Percentiles rank a stretch among this genome's conserved stretches.
Evolutionary conservation across 2,888 invertebrate species (phyloP).

Genomic region (Andrena hattorfiana): DNA sequence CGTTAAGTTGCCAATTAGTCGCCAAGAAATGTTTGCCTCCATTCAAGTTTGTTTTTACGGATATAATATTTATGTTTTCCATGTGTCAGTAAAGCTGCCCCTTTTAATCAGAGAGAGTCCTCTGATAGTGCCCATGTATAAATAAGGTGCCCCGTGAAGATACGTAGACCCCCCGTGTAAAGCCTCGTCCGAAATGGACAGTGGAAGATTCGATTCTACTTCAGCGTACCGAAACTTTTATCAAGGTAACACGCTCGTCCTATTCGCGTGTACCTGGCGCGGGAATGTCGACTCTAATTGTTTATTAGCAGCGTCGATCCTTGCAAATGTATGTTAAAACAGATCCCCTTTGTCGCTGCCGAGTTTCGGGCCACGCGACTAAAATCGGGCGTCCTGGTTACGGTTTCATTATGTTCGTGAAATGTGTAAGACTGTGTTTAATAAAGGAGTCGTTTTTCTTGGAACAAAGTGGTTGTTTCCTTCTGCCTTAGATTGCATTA

Average conservation of each 20-base stretch:
- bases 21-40: constrained; percentile 34
- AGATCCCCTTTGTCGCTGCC: constrained; percentile 15
- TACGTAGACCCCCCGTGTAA: neutral
- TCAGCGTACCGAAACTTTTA: constrained; percentile 2
- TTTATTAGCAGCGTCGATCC: neutral
- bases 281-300: neutral
- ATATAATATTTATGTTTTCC: constrained; percentile 17
- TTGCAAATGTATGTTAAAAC: neutral
- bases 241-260: constrained; percentile 2
- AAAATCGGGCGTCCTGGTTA: constrained; percentile 27
- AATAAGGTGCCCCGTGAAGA: neutral
- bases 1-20: constrained; percentile 5
- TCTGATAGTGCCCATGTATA: constrained; percentile 33
- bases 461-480: constrained; percentile 13
- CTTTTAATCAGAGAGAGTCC: constrained; percentile 35
- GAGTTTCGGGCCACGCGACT: neutral
- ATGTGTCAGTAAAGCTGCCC: neutral
- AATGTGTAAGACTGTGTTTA: constrained; percentile 80
- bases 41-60: neutral
- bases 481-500: neutral
- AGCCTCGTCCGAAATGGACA: neutral
- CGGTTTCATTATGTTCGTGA: constrained; percentile 63
- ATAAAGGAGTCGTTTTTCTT: constrained; percentile 77
- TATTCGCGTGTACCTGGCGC: neutral
- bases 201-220: constrained; percentile 19